These are phyloP conservation scores for Phaetusa simplex DNA, from an alignment of 2,113 vertebrate genomes.

Conservation along the genomic window DNA sequence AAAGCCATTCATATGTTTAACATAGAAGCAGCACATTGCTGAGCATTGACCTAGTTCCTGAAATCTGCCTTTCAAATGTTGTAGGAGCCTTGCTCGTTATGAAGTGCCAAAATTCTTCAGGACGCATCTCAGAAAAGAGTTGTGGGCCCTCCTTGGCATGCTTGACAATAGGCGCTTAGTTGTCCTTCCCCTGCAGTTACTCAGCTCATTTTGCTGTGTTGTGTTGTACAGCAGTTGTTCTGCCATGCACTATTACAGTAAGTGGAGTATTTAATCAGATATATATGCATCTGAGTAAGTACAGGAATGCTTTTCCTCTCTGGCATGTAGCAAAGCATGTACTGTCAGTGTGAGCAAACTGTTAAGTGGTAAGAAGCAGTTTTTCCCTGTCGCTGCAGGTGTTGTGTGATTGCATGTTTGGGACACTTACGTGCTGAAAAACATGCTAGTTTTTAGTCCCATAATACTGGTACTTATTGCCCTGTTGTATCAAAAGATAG, in stretches of 20 bases:
- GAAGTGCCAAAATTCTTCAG: neutral
- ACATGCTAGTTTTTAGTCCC: neutral
- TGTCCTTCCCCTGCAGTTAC: neutral
- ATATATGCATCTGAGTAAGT: neutral
- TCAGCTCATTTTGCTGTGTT: neutral
- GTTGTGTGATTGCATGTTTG: neutral
- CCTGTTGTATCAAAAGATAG: neutral
- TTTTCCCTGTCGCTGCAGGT: neutral
- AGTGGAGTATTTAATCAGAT: neutral
- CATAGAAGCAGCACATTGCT: neutral
- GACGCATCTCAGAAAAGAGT: neutral
- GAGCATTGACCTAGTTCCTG: neutral
- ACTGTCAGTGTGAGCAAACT: neutral
- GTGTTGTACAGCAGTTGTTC: neutral
- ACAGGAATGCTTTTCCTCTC: neutral
- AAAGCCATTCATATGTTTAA: neutral
- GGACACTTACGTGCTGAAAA: neutral
- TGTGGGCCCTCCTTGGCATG: neutral
- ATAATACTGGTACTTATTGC: neutral
- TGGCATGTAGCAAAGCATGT: neutral
- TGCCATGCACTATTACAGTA: neutral
- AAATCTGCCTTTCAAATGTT: neutral
- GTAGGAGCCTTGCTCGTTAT: neutral
- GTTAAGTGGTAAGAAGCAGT: neutral
- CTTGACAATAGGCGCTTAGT: neutral